Evolutionary conservation across 2,888 invertebrate species (phyloP).

Genomic region (Drosophila lacicola): DNA sequence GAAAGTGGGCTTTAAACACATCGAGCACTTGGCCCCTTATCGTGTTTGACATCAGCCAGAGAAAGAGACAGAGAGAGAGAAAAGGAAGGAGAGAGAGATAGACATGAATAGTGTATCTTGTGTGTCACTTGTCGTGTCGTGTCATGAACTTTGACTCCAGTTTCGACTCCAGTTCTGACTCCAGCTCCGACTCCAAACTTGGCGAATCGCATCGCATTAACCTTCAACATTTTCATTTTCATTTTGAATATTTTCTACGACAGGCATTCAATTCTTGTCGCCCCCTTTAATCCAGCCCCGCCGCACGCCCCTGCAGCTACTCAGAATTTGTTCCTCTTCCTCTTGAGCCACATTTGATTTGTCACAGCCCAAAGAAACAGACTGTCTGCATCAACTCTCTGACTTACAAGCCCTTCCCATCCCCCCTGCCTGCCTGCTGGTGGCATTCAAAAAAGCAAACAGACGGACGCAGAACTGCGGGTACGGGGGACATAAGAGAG

Average conservation of each 20-base stretch:
- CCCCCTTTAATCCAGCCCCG: not conserved
- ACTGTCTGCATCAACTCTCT: slow-evolving; percentile 1
- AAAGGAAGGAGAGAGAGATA: not conserved
- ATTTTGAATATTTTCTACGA: slow-evolving; percentile 55
- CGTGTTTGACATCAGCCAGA: not conserved
- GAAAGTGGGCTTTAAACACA: too few species aligned
- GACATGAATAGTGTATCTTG: slow-evolving; percentile 39
- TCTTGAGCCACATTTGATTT: slow-evolving; percentile 72
- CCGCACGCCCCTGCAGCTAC: not conserved
- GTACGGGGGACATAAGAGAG: not conserved
- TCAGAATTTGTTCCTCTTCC: slow-evolving; percentile 6
- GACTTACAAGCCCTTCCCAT: not conserved
- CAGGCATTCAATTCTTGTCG: slow-evolving; percentile 52
- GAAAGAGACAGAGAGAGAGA: not conserved
- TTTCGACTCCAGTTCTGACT: slow-evolving; percentile 14
- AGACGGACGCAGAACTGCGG: slow-evolving; percentile 1
- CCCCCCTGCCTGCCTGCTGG: not conserved
- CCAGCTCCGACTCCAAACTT: slow-evolving; percentile 9
- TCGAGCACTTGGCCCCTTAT: not conserved
- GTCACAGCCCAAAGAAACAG: slow-evolving; percentile 52
- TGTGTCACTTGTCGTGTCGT: slow-evolving; percentile 54
- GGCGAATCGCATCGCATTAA: slow-evolving; percentile 74
- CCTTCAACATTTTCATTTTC: slow-evolving; percentile 70
- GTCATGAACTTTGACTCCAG: slow-evolving; percentile 45
- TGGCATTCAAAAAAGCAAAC: slow-evolving; percentile 32